A percentile compares a stretch with the other conserved stretches of the same genome.
These are phyloP conservation scores for Crioceris asparagi DNA, from an alignment of 2,888 invertebrate genomes.

Conservation along the genomic window DNA sequence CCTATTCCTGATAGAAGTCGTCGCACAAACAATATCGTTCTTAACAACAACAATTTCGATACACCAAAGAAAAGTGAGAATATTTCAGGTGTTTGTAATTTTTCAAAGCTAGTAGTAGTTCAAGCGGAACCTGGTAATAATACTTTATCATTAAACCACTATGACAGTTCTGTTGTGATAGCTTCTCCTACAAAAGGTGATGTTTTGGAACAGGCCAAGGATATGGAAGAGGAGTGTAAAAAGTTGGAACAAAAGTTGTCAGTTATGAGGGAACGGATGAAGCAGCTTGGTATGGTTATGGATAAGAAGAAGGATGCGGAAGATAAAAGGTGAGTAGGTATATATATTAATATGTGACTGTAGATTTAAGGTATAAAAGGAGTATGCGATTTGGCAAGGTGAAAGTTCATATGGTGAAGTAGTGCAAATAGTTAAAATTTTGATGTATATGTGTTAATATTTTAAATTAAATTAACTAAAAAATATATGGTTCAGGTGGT, in stretches of 20 bases:
- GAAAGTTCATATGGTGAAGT: too few relatives aligned
- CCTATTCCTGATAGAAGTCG: not conserved
- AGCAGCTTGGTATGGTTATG: slow-evolving; percentile 12
- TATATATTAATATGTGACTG: too few relatives aligned
- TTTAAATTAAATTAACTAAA: too few relatives aligned
- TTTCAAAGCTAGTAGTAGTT: too few relatives aligned
- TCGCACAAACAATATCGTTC: not conserved
- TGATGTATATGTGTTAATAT: too few relatives aligned
- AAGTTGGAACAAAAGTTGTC: slow-evolving; percentile 25
- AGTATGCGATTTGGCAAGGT: too few relatives aligned
- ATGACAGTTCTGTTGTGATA: slow-evolving; percentile 5
- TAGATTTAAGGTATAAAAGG: too few relatives aligned
- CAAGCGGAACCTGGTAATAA: too few relatives aligned
- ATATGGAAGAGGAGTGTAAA: slow-evolving; percentile 22
- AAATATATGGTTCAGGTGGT: too few relatives aligned
- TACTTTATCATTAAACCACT: too few relatives aligned
- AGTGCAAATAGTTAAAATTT: too few relatives aligned
- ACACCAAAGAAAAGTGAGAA: not conserved
- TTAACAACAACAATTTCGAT: not conserved
- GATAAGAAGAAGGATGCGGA: slow-evolving; percentile 7
- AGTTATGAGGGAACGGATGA: slow-evolving; percentile 16
- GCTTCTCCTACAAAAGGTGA: slow-evolving; percentile 15
- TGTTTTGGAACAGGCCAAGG: slow-evolving; percentile 14
- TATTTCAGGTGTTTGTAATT: too few relatives aligned
- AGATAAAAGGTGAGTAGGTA: slow-evolving; percentile 12